Base-by-base conservation (phyloP, 2,888 invertebrate genomes). In the Pseudococcus viburni region DNA sequence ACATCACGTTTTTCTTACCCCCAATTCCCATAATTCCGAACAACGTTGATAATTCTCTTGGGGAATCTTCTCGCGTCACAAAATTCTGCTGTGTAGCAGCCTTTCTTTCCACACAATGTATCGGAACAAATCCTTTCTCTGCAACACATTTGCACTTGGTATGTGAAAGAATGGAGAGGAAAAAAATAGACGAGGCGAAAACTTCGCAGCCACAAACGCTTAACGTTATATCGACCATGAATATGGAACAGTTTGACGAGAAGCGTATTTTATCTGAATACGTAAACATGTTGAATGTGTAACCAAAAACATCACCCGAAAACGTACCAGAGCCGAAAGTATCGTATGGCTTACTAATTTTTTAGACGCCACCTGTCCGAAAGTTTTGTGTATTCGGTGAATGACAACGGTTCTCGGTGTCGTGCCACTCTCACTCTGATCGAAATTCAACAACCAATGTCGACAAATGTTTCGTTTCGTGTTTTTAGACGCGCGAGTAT, bases 261-360 rank as follows among this genome's bases (percentile, higher is more conserved):
- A 83, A 83, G 1, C 80, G 80, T 83, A 83, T 83, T 83, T 83
- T 83, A 83, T 83, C 80, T 83, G 80, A 83, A 83, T 83, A 83
- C 80, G 80, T 83, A 83, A 83, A 83, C 80, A 83, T 83, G 80
- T 83, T 83, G 80, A 83, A 83, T 46, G 46, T 83, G 80, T 83
- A 83, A 46, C 80, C 80, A 83, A 46, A 83, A 83, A 83, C 80
- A 46, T 33, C n/a, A 77, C 77, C 42, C 42, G 42, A 33, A 83
- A 42, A 83, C 15, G 46, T 83, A 46, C 80, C 26, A n/a, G 46
- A 83, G 9, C 19, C 80, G 7, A 83, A 83, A 83, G 80, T 83
- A 83, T 83, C 80, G 80, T 83, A 83, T 83, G 80, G 80, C 80
- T 83, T 83, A 83, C 80, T 83, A 83, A 83, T 83, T 83, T 77